These are phyloP conservation scores for Bombus soroeensis DNA, from an alignment of 1,140 invertebrate genomes.

Conservation along the genomic window DNA sequence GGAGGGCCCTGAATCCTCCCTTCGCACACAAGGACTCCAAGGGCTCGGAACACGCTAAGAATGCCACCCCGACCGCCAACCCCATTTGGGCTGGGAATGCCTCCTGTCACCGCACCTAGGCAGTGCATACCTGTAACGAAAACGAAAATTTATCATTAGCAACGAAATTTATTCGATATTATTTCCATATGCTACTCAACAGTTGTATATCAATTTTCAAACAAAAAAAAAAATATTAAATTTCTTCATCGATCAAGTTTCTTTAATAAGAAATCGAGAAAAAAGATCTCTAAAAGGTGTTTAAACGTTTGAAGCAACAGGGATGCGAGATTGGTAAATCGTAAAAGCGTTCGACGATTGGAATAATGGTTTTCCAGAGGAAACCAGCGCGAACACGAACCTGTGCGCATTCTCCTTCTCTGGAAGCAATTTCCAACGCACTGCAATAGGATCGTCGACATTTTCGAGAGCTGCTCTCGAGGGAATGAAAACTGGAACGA, in stretches of 20 bases:
- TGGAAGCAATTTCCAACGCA: slow-evolving; percentile 66
- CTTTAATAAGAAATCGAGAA: too few species aligned
- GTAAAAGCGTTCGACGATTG: background rate
- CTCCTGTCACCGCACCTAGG: slow-evolving; percentile 77
- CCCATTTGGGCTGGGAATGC: slow-evolving; percentile 74
- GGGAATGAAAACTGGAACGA: slow-evolving; percentile 49
- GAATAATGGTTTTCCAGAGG: background rate
- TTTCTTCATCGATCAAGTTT: too few species aligned
- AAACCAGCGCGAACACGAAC: slow-evolving; percentile 44
- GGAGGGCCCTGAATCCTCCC: slow-evolving; percentile 86
- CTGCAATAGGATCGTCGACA: slow-evolving; percentile 61
- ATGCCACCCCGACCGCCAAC: slow-evolving; percentile 81
- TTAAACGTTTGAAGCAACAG: background rate
- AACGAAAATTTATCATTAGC: background rate
- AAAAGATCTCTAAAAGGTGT: background rate
- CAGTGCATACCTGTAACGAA: slow-evolving; percentile 79
- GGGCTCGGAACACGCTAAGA: slow-evolving; percentile 86
- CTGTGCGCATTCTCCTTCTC: slow-evolving; percentile 56
- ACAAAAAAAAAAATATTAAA: too few species aligned
- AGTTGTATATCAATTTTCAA: too few species aligned
- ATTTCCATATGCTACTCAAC: too few species aligned
- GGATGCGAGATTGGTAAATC: background rate
- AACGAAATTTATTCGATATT: too few species aligned
- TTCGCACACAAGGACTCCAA: slow-evolving; percentile 88
- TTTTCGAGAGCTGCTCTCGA: slow-evolving; percentile 44